Base-by-base conservation (phyloP, 1,140 invertebrate species). In the Temnothorax longispinosus region DNA sequence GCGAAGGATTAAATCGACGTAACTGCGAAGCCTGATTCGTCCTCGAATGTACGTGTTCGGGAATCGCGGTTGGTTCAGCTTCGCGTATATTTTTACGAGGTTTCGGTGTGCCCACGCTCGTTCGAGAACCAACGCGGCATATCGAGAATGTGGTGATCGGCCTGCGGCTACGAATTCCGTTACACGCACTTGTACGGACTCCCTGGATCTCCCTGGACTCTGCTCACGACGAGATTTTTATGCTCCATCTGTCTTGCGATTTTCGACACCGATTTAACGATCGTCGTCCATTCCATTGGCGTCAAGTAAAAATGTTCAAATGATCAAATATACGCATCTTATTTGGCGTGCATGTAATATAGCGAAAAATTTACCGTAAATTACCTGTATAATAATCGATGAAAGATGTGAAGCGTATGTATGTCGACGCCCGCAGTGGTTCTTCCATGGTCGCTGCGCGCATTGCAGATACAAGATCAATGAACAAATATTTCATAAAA, bases 91-190 rank as follows among this genome's bases (percentile, higher is more conserved):
- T 87, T 90, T 90, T 75, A 78, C 77, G 77, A 84, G 84, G 56
- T 56, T 67, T 67, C 58, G n/a, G 65, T 74, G 65, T 74, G 41
- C 11, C 41, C 32, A 71, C 47, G 75, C 69, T 74, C 18, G 18
- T 21, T 56, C 80, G 86, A 87, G 90, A 91, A 78, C 75, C 74
- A 74, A 84, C 75, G 44, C 76, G 32, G 81, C 65, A 58, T 77
- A 88, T 88, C 86, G 92, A 91, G 91, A 93, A 93, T 93, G 92
- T 80, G 90, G 76, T 86, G 87, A 82, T 92, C 87, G 62, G 87
- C 88, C 92, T 75, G 76, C 85, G 93, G 93, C 93, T 87, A 94
- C 89, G 89, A 93, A 94, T 93, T 94, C 93, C 93, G 93, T 94
- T 94, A 94, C 89, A 82, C 88, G 91, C 93, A 92, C 92, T 93